Conservation (phyloP, 2,113 vertebrate genomes). For the Eulemur rufifrons region DNA sequence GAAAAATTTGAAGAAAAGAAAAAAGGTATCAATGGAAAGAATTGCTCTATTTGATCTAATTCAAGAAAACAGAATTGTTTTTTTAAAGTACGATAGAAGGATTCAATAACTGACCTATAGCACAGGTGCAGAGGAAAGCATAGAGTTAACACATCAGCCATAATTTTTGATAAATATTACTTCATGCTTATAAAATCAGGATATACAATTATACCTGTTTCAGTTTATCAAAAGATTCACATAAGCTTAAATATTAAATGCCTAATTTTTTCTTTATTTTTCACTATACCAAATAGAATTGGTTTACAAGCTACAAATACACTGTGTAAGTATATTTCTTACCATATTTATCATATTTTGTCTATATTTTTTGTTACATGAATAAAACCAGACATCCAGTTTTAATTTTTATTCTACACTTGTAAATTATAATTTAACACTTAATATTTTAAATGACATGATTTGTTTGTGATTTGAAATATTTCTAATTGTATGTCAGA, state of each 20-base stretch:
- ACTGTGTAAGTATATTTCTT: constrained; percentile 57
- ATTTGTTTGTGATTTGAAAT: constrained; percentile 74
- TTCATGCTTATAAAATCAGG: background rate
- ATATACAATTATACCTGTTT: background rate
- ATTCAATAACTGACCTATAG: background rate
- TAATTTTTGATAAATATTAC: background rate
- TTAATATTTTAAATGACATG: constrained; percentile 62
- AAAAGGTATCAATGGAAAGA: background rate
- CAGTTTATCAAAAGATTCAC: constrained; percentile 13
- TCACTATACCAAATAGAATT: constrained; percentile 54
- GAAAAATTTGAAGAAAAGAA: constrained; percentile 4
- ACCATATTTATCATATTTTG: constrained; percentile 63
- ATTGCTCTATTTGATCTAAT: background rate
- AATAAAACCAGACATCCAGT: background rate
- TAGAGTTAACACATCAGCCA: background rate
- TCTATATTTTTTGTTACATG: constrained; percentile 36
- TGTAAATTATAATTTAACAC: constrained; percentile 71
- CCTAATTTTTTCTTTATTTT: background rate
- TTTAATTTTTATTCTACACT: constrained; percentile 63
- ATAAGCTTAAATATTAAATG: background rate
- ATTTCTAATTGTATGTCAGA: constrained; percentile 51
- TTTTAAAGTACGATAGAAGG: background rate
- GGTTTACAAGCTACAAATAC: constrained; percentile 24
- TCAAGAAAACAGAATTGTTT: background rate
- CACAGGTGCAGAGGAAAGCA: background rate